A percentile compares a stretch with the other conserved stretches of the same genome.
Evolutionary conservation across 2,888 invertebrate genomes (phyloP).

Genomic region (Scrobipalpa costella): DNA sequence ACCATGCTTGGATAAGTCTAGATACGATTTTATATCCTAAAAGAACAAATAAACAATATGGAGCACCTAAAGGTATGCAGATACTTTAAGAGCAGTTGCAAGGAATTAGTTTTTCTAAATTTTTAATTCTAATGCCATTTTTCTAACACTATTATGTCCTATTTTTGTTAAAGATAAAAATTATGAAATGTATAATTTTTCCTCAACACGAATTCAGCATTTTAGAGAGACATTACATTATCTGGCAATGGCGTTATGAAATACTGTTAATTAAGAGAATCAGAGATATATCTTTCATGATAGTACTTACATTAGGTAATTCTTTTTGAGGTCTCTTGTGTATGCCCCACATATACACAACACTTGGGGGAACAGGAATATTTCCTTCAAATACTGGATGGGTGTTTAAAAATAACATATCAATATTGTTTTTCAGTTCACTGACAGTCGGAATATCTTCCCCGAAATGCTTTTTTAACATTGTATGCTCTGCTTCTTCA

Average conservation of each 20-base stretch:
- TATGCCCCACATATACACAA: constrained; percentile 63
- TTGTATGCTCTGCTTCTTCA: constrained; percentile 36
- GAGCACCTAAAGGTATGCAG: no score
- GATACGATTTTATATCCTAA: constrained; percentile 57
- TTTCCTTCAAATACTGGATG: constrained; percentile 56
- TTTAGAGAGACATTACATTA: no score
- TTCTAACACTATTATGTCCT: no score
- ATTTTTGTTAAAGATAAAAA: no score
- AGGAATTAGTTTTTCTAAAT: no score
- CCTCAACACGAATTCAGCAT: no score
- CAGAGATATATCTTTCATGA: neutral
- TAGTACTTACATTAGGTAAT: constrained; percentile 56
- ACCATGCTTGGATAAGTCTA: constrained; percentile 61
- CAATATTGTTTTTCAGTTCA: constrained; percentile 50
- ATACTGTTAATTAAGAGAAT: constrained; percentile 31
- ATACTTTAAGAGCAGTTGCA: no score
- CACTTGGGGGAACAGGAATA: constrained; percentile 60
- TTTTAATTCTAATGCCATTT: no score
- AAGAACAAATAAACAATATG: constrained; percentile 10
- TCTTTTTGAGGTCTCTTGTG: constrained; percentile 57
- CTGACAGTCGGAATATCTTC: constrained; percentile 37
- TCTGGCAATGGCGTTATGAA: no score
- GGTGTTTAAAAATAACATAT: constrained; percentile 58
- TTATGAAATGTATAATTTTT: no score
- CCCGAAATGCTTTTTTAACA: constrained; percentile 40